Conservation (phyloP, 2,797 vertebrate genomes). For the Sparus aurata region DNA sequence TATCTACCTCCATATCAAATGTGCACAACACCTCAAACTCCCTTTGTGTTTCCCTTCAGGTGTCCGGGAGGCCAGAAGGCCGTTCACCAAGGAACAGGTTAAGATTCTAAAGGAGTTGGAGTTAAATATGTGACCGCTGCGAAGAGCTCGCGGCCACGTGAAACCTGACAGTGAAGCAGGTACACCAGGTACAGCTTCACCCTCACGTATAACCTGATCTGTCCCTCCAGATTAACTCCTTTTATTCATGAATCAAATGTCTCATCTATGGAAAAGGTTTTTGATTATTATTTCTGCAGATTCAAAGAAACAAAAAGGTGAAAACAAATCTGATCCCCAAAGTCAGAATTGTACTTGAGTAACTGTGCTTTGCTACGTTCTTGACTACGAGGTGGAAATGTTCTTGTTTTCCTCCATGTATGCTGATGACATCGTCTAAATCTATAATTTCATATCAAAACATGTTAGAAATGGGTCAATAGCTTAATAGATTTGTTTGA, state of each 20-base stretch:
- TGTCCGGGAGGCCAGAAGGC: constrained; percentile 86
- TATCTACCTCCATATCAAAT: background rate
- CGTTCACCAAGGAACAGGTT: constrained; percentile 98
- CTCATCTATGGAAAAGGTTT: background rate
- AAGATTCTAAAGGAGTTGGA: no score
- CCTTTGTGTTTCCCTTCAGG: constrained; percentile 80
- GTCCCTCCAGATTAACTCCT: background rate
- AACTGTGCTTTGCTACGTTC: no score
- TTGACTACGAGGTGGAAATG: no score
- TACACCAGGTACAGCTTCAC: constrained; percentile 61
- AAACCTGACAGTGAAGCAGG: constrained; percentile 99
- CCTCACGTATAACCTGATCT: background rate
- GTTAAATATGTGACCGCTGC: no score
- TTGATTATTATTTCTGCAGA: background rate
- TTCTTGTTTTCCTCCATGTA: no score
- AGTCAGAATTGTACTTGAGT: no score
- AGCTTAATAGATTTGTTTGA: no score
- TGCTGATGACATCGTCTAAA: no score
- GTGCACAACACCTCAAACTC: background rate
- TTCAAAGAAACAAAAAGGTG: background rate
- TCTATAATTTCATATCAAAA: no score
- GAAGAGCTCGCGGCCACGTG: no score
- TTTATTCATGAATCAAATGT: background rate
- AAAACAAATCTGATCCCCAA: no score
- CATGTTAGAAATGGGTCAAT: no score